Evolutionary conservation across 2,797 vertebrate species (phyloP), one percentile per base, ranked within the genome.

Genomic region (Gallirallus australis): DNA sequence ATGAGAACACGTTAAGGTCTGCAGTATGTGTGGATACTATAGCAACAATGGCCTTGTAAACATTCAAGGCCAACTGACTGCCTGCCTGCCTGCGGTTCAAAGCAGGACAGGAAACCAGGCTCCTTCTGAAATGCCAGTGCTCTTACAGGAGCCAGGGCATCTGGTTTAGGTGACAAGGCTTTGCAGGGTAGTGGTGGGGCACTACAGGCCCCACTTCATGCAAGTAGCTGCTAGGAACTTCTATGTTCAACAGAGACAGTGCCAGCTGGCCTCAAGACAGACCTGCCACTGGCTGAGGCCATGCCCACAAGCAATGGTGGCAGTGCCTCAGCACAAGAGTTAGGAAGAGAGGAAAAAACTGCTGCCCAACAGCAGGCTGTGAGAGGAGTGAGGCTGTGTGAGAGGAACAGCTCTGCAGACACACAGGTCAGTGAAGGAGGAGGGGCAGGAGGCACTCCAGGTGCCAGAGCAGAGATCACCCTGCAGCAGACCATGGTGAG

Each of bases 251-350:
- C 2, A 45, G 30, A 65, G 40, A 21, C 40, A n/a, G 17, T n/a
- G 11, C 15, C 21, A 15, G 63, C 28, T 9, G 1, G 30, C 63
- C 45, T 30, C 40, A 45, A 65, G 63, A 45, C 0, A 1, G 14
- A n/a, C 30, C 30, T 6, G 4, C 15, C 3, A 4, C 63, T 45
- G 63, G 40, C 40, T 30, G 45, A 65, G 40, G 63, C 30, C 4
- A 1, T 16, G 63, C 40, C 20, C 10, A 16, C 23, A 20, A 45
- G 40, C 4, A 3, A 12, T 4, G 1, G 20, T 45, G 15, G 14
- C 31, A n/a, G 20, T 0, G 5, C 40, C 61, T 64, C 42, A 45
- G 42, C 42, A 19, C 18, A 45, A 45, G 42, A 45, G 42, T 45
- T 45, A 45, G 11, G 14, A 23, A 23, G 37, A 23, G 59, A 17